phyloP scores from a whole-genome alignment of 2,888 invertebrate species.

The Metellina segmentata region DNA sequence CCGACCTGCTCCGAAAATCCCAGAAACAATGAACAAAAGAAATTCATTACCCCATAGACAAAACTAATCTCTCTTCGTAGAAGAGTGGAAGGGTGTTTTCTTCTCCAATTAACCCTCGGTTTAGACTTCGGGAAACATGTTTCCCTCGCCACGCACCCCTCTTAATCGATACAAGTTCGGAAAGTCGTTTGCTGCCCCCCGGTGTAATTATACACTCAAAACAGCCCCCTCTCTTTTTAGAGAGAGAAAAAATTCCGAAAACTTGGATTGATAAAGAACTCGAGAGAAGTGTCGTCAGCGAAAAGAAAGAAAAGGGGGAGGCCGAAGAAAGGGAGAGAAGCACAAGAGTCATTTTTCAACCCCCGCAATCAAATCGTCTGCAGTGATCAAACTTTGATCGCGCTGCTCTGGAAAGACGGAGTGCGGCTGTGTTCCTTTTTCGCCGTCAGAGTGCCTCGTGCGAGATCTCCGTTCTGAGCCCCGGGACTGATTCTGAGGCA shows the following conservation, averaged over 20 bases:
- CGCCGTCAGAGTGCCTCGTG: not conserved
- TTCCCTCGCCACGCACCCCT: not conserved
- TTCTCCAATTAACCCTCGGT: not conserved
- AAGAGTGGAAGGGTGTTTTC: not conserved
- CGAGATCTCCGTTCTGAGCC: constrained; percentile 47
- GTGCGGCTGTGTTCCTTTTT: not conserved
- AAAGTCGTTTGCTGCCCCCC: not conserved
- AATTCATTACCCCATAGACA: not conserved
- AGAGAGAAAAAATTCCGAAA: constrained; percentile 12
- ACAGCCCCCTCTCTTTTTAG: not conserved
- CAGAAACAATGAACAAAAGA: not conserved
- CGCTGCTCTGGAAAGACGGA: constrained; percentile 53
- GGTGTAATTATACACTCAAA: constrained; percentile 42
- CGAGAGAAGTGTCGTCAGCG: constrained; percentile 14
- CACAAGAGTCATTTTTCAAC: constrained; percentile 37
- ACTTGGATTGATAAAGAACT: constrained; percentile 46
- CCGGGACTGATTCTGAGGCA: constrained; percentile 63
- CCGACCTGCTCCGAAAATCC: not conserved
- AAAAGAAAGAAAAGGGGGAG: not conserved
- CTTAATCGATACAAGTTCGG: not conserved
- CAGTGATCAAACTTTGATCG: constrained; percentile 58
- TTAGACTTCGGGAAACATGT: not conserved
- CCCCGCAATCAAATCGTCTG: constrained; percentile 43
- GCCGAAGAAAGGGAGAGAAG: not conserved
- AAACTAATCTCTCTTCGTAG: not conserved